Evolutionary conservation across 2,888 invertebrate genomes (phyloP).

Genomic region (Macaria notata): DNA sequence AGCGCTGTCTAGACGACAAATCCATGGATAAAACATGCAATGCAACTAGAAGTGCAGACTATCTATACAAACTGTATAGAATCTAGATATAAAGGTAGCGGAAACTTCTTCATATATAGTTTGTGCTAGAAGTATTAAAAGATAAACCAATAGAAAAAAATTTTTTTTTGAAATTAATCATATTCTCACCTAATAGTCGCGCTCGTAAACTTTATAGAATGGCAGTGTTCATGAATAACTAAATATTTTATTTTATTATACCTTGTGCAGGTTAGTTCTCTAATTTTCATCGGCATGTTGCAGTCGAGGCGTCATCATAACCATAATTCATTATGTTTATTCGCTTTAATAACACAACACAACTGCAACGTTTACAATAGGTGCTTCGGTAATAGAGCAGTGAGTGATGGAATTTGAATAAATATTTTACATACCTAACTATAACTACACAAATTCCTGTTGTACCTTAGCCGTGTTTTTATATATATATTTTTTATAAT

Average conservation of each 20-base stretch:
- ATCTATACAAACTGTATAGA: not conserved
- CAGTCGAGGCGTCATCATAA: slow-evolving; percentile 24
- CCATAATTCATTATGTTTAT: slow-evolving; percentile 29
- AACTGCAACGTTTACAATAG: slow-evolving; percentile 28
- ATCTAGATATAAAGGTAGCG: not conserved
- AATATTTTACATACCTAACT: no score
- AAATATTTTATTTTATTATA: slow-evolving; percentile 3
- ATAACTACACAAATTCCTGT: no score
- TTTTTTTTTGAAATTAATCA: slow-evolving; percentile 1
- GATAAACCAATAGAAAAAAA: not conserved
- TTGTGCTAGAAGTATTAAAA: not conserved
- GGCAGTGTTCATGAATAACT: slow-evolving; percentile 12
- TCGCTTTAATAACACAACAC: slow-evolving; percentile 29
- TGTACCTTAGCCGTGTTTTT: no score
- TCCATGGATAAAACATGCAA: not conserved
- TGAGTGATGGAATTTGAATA: slow-evolving; percentile 21
- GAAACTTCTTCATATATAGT: not conserved
- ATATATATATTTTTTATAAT: no score
- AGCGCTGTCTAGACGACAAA: not conserved
- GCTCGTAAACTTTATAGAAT: slow-evolving; percentile 12
- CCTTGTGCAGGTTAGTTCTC: slow-evolving; percentile 4
- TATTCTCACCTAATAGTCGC: slow-evolving; percentile 1
- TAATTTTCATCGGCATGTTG: slow-evolving; percentile 19
- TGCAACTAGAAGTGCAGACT: not conserved
- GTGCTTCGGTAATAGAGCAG: slow-evolving; percentile 26